Base-by-base conservation (phyloP, 2,888 invertebrate species). In the Sarcophaga carnaria region DNA sequence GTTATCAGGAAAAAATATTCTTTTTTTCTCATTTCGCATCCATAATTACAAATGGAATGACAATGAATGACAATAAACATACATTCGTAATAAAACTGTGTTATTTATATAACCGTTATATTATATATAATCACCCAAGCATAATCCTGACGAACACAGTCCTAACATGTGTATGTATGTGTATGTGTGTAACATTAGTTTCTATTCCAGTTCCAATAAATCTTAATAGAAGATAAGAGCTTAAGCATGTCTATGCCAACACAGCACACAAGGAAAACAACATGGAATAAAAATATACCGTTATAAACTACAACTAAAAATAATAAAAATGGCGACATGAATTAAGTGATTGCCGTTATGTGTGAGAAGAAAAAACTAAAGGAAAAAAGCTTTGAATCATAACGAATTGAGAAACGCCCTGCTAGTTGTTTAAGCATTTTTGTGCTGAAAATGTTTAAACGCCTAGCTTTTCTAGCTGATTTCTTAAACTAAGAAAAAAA, bases 291-390 rank as follows among this genome's bases (percentile, higher is more conserved):
- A 72, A 64, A 59, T 54, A 70, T 67, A 76, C 66, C 22, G 54
- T 66, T 79, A 66, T 75, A 85, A 80, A 71, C 62, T 60, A 60
- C n/a, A 71, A 80, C 75, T 47, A 74, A 82, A 71, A 76, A 59
- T 77, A 85, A 85, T 80, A 82, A 86, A 82, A 78, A 86, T 86
- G 85, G 85, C 85, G 85, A 82, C 85, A 86, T 66, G 78, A 62
- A 75, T 79, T 75, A 49, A 71, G 64, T 66, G 12, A 75, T 80
- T 75, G 75, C 37, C 66, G 63, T 74, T 70, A 54, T 76, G 12
- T 17, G 49, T 2, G 8, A 54, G 6, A 59, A 37, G 14, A 75
- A 84, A 70, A 12, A 12, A 60, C 25, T 45, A 12, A 62, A 74
- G 60, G 20, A 69, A 47, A 81, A 69, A 74, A 45, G 2, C 54